Base-by-base conservation (phyloP, 2,113 vertebrate species). In the Epinephelus cyanopodus region DNA sequence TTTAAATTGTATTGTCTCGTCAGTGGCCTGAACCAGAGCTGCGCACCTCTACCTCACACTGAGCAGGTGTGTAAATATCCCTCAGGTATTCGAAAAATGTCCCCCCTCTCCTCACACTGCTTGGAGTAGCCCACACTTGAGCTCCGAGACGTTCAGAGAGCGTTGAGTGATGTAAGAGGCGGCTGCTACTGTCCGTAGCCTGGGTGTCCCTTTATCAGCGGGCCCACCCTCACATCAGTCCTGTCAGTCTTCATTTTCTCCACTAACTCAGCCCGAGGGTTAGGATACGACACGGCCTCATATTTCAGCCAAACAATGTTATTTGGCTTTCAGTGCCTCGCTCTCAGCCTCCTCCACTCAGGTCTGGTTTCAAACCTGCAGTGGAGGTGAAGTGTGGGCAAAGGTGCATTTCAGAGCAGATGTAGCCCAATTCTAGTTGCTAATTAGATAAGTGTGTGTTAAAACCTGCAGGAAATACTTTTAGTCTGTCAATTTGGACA, bases 11-110 rank as follows among this genome's bases (percentile, higher is more conserved):
- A 21, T 84, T 58, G 64, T 79, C 39, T 83, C 25, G 18, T 67
- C 62, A 53, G 37, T 75, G 67, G 47, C 52, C 56, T 69, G 50
- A 60, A 74, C 78, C 42, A 6, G 54, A 68, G 74, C 25, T 27
- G 14, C 54, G 64, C 52, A 45, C 64, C 77, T 79, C 63, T 33
- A 53, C 82, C 66, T 80, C 79, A 83, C 80, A 69, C 87, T 14
- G 52, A 61, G 76, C 88, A 93, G 90, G 88, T 91, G 90, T 93
- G 93, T 89, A 91, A 91, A 92, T 92, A 89, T 70, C 68, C 37
- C 72, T 64, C 69, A 92, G 90, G 81, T 89, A 88, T 92, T 85
- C 81, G 70, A 90, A 75, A 82, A 91, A 91, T 89, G 72, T 42
- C 60, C 65, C 29, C 68, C 29, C 33, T 71, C 76, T 75, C 61